Evolutionary conservation across 2,113 vertebrate genomes (phyloP), one percentile per base, ranked within the genome.

Genomic region (Balaenoptera acutorostrata): DNA sequence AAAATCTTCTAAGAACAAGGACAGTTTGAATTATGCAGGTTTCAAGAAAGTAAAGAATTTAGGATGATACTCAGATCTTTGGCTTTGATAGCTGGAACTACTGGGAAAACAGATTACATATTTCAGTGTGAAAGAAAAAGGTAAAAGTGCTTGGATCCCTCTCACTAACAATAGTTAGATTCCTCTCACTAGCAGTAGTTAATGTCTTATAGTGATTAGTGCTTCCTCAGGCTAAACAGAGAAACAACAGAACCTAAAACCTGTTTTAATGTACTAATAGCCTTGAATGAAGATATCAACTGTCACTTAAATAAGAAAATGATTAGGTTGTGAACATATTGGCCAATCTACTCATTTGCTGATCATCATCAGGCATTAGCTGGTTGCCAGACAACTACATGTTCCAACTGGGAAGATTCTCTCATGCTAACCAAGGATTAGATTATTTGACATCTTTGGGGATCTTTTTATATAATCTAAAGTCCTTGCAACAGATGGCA

Each of bases 261-360:
- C 13, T 77, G 4, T 90, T 71, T 93, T 71, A 90, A 69, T 41
- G 15, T 52, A 63, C 75, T 93, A 82, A 86, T 52, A 69, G 14
- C 27, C 68, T 36, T 63, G 31, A 64, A 83, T 83, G 52, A 93
- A 36, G 44, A 84, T 78, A 88, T 88, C 46, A 77, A 14, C 61
- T 83, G 68, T 86, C 66, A 90, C 61, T 95, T 87, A 90, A 96
- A 84, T n/a, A 91, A 88, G 27, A 66, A 82, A 46, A 59, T 10
- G 15, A 61, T 92, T 64, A 71, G 10, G 4, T 66, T 69, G n/a
- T 86, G 61, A 93, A 93, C 75, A 52, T 86, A 81, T 12, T 92
- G 80, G 44, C 61, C 75, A 88, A 31, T 96, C 77, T 68, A 61
- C 44, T 88, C 31, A 87, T 90, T 90, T 90, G 46, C 31, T 96